A percentile compares a stretch with the other conserved stretches of the same genome.
Conservation (phyloP, 2,888 invertebrate species). For the Aethes cnicana region DNA sequence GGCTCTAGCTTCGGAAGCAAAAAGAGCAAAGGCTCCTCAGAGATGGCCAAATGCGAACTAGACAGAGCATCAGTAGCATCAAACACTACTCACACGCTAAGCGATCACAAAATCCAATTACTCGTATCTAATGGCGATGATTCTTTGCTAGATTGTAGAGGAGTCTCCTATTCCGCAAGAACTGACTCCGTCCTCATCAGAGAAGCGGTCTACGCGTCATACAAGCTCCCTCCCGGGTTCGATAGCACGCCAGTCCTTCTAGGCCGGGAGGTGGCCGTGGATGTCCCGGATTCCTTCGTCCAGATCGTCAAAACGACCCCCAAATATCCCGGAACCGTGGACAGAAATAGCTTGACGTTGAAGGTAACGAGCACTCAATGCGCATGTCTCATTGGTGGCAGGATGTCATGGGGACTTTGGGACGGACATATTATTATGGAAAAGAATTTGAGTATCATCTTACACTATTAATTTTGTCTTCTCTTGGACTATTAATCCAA, state of each 20-base stretch:
- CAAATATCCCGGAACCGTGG: constrained; percentile 84
- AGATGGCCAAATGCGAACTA: constrained; percentile 72
- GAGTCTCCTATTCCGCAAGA: constrained; percentile 72
- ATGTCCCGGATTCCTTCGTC: constrained; percentile 94
- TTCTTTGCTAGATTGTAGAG: constrained; percentile 72
- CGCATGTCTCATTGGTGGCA: constrained; percentile 44
- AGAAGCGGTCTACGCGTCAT: constrained; percentile 75
- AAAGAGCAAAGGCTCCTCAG: constrained; percentile 70
- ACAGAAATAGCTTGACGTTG: constrained; percentile 75
- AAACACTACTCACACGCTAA: constrained; percentile 57
- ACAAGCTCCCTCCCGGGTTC: constrained; percentile 73
- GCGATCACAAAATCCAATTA: constrained; percentile 73
- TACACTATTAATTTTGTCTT: too few relatives aligned
- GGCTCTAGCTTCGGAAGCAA: constrained; percentile 72
- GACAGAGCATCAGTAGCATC: constrained; percentile 66
- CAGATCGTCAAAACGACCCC: constrained; percentile 90
- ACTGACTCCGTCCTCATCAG: constrained; percentile 78
- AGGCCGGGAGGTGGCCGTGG: constrained; percentile 89
- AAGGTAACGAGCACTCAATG: constrained; percentile 74
- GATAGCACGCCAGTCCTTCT: constrained; percentile 76
- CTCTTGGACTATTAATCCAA: too few relatives aligned
- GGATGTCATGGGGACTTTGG: constrained; percentile 29
- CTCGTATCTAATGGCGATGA: constrained; percentile 75
- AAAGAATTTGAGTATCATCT: too few relatives aligned
- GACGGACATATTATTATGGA: constrained; percentile 12